Conservation (phyloP, 2,113 vertebrate species). For the Marmota monax region DNA sequence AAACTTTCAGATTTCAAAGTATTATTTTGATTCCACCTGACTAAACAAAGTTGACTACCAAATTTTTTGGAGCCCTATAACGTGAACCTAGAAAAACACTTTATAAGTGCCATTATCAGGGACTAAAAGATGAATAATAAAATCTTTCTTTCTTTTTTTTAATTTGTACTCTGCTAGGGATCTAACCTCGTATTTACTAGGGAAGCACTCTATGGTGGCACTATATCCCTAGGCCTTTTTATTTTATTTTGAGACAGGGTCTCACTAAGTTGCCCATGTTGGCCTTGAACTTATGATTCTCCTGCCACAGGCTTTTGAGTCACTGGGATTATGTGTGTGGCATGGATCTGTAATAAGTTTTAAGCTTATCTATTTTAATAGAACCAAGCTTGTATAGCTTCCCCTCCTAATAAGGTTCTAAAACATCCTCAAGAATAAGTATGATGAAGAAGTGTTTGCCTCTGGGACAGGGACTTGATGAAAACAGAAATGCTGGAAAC, state of each 20-base stretch:
- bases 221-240: background rate
- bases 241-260: no score
- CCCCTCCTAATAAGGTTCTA: background rate
- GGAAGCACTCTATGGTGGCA: background rate
- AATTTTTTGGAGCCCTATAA: conserved; percentile 46
- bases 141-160: background rate
- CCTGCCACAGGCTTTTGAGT: no score
- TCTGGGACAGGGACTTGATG: background rate
- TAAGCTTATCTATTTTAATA: conserved; percentile 49
- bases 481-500: background rate
- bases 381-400: background rate
- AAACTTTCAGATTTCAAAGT: conserved; percentile 25
- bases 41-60: background rate
- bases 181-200: background rate
- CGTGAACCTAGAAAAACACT: conserved; percentile 34
- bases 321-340: no score
- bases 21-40: conserved; percentile 52
- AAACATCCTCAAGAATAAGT: conserved; percentile 42
- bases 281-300: no score
- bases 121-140: conserved; percentile 7
- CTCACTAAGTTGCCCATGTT: no score
- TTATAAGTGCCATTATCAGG: conserved; percentile 50
- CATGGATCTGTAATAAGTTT: conserved; percentile 2
- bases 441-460: background rate
- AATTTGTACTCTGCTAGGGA: background rate